A percentile compares a stretch with the other conserved stretches of the same genome.
Conservation (phyloP, 2,797 vertebrate genomes). For the Oophaga sylvatica region DNA sequence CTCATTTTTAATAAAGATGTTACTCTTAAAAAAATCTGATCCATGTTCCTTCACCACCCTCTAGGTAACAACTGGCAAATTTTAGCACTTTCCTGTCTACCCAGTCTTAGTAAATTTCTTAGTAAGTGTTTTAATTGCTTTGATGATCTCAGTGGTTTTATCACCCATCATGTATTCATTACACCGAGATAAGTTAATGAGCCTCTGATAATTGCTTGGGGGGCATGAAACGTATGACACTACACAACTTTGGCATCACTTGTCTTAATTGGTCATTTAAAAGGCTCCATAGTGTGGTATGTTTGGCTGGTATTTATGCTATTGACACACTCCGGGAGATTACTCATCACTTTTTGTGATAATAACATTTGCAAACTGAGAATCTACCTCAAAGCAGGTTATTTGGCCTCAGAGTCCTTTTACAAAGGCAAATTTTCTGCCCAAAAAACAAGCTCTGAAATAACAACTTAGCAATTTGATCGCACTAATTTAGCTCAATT, state of each 20-base stretch:
- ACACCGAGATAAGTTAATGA: background rate
- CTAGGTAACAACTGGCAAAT: too few relatives aligned
- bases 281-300: background rate
- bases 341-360: background rate
- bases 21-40: too few relatives aligned
- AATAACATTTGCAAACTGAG: background rate
- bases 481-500: too few relatives aligned
- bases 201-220: background rate
- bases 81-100: too few relatives aligned
- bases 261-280: constrained; percentile 2
- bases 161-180: background rate
- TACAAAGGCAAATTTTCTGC: background rate
- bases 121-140: background rate
- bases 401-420: too few relatives aligned
- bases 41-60: too few relatives aligned
- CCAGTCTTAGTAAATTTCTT: background rate
- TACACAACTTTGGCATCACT: background rate
- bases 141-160: background rate
- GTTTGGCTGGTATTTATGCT: background rate
- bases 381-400: too few relatives aligned
- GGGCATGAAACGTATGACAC: background rate
- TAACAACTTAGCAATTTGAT: too few relatives aligned
- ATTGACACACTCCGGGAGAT: background rate
- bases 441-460: background rate
- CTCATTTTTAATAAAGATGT: too few relatives aligned